Evolutionary conservation across 2,888 invertebrate species (phyloP).

Genomic region (Crematogaster levior): DNA sequence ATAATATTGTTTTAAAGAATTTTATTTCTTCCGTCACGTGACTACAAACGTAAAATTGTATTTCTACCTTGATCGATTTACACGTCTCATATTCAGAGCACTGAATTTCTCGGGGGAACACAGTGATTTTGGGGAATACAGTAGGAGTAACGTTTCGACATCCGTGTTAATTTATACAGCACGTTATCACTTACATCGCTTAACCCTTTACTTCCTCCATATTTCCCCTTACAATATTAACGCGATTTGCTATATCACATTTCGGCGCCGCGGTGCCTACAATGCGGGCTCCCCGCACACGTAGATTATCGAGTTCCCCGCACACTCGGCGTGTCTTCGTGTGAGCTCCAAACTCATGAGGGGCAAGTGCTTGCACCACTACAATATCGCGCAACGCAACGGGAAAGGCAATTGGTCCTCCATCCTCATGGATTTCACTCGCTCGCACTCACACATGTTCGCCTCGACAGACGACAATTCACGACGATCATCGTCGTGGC

Average conservation of each 20-base stretch:
- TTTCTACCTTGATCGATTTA: background rate
- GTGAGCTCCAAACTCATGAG: slow-evolving; percentile 36
- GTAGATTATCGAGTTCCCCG: slow-evolving; percentile 34
- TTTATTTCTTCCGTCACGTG: background rate
- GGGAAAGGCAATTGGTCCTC: slow-evolving; percentile 25
- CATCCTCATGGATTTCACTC: slow-evolving; percentile 25
- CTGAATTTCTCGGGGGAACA: too few species aligned
- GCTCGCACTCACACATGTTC: slow-evolving; percentile 9
- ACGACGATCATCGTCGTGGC: slow-evolving; percentile 49
- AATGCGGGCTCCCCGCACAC: slow-evolving; percentile 40
- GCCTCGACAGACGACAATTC: slow-evolving; percentile 40
- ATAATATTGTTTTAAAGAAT: background rate
- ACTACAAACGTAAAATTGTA: background rate
- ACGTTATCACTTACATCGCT: background rate
- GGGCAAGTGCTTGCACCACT: slow-evolving; percentile 24
- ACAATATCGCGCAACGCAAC: slow-evolving; percentile 8
- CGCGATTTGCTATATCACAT: slow-evolving; percentile 42
- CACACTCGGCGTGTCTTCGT: slow-evolving; percentile 29
- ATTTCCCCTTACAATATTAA: slow-evolving; percentile 19
- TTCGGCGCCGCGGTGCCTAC: slow-evolving; percentile 22
- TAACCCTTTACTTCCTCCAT: slow-evolving; percentile 27
- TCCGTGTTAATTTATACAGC: slow-evolving; percentile 9
- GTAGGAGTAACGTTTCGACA: background rate
- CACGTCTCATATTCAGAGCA: background rate
- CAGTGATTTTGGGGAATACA: background rate